Conservation (phyloP, 1,140 invertebrate species). For the Chironomus tepperi region DNA sequence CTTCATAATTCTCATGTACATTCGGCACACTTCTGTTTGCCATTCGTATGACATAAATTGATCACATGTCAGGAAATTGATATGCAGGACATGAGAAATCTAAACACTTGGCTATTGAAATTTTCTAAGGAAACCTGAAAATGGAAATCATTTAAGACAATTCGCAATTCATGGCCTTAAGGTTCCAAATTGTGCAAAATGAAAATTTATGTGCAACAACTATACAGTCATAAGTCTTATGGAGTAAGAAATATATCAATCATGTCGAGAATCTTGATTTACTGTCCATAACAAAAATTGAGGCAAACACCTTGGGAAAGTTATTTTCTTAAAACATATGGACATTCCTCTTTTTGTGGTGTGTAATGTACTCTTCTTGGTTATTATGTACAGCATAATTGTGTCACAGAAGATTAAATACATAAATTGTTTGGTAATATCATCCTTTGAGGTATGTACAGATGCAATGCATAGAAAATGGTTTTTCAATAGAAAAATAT, state of each 20-base stretch:
- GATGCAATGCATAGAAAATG: background rate
- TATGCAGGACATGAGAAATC: too few relatives aligned
- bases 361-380: background rate
- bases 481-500: too few relatives aligned
- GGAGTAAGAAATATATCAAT: too few relatives aligned
- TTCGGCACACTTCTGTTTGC: background rate
- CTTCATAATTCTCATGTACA: too few relatives aligned
- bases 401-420: conserved; percentile 8
- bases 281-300: background rate
- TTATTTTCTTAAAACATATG: background rate
- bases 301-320: background rate
- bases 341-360: background rate
- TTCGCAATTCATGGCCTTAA: too few relatives aligned
- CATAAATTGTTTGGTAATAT: background rate
- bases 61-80: background rate
- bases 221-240: too few relatives aligned
- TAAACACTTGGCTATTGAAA: too few relatives aligned
- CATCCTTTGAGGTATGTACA: background rate
- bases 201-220: too few relatives aligned
- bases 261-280: background rate
- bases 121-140: too few relatives aligned
- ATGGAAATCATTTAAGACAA: too few relatives aligned
- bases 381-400: background rate
- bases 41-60: background rate
- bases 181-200: too few relatives aligned